These are phyloP conservation scores for Paraescarpia echinospica DNA, from an alignment of 1,140 invertebrate species.

Conservation along the genomic window DNA sequence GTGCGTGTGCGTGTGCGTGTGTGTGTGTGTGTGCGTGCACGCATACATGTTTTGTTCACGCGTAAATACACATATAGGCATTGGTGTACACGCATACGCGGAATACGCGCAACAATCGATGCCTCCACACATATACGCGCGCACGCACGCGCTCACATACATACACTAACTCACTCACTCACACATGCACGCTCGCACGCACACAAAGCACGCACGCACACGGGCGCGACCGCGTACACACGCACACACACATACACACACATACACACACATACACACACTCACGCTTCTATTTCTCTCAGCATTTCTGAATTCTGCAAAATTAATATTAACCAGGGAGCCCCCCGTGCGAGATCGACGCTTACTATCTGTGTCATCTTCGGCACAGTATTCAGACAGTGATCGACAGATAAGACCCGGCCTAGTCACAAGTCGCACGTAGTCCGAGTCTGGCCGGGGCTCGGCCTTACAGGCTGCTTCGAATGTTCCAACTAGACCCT, in stretches of 20 bases:
- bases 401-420: neutral
- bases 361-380: neutral
- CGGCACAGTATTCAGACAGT: neutral
- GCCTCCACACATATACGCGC: too few relatives aligned
- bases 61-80: constrained; percentile 17
- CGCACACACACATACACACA: neutral
- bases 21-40: too few relatives aligned
- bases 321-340: neutral
- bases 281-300: neutral
- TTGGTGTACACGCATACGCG: too few relatives aligned
- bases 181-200: neutral
- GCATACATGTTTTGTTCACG: too few relatives aligned
- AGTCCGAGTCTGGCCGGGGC: neutral
- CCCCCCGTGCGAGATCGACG: neutral
- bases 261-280: neutral
- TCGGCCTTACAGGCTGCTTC: neutral
- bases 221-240: neutral
- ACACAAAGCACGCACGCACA: neutral
- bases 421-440: neutral
- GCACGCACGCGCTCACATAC: too few relatives aligned
- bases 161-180: too few relatives aligned
- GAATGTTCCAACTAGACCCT: neutral
- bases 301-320: neutral
- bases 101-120: too few relatives aligned
- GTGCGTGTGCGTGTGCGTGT: too few relatives aligned